Evolutionary conservation across 2,888 invertebrate species (phyloP).

Genomic region (Clistopyga incitator): DNA sequence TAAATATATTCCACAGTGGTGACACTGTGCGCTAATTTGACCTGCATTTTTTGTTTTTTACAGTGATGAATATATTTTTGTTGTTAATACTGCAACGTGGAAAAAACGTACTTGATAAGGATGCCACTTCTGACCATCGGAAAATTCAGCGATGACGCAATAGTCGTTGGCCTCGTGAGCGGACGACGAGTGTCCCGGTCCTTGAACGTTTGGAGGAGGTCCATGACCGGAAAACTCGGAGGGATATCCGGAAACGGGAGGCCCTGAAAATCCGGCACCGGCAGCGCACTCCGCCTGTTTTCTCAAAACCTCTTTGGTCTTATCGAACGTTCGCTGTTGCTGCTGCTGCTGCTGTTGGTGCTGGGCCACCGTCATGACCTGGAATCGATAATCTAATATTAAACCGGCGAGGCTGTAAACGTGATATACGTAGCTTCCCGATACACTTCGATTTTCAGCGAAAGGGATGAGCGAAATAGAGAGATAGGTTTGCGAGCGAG

Average conservation of each 20-base stretch:
- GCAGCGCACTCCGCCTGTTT: constrained; percentile 77
- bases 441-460: constrained; percentile 65
- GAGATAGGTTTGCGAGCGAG: constrained; percentile 1
- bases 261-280: constrained; percentile 70
- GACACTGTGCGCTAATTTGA: too few species aligned
- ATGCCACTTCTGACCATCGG: constrained; percentile 83
- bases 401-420: constrained; percentile 64
- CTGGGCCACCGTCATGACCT: constrained; percentile 76
- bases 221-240: constrained; percentile 73
- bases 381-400: constrained; percentile 72
- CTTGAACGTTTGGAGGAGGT: constrained; percentile 68
- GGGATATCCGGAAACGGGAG: constrained; percentile 70
- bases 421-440: constrained; percentile 59
- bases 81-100: not conserved
- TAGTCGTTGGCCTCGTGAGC: constrained; percentile 68
- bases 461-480: constrained; percentile 48
- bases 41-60: too few species aligned
- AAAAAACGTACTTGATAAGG: constrained; percentile 81
- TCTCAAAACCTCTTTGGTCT: constrained; percentile 79
- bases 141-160: constrained; percentile 76
- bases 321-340: constrained; percentile 78
- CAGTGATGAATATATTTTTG: not conserved
- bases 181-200: constrained; percentile 59
- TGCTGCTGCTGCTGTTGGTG: constrained; percentile 73
- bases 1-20: too few species aligned